Evolutionary conservation across 2,797 vertebrate genomes (phyloP), one percentile per base, ranked within the genome.

Genomic region (Cryptoblepharus egeriae): DNA sequence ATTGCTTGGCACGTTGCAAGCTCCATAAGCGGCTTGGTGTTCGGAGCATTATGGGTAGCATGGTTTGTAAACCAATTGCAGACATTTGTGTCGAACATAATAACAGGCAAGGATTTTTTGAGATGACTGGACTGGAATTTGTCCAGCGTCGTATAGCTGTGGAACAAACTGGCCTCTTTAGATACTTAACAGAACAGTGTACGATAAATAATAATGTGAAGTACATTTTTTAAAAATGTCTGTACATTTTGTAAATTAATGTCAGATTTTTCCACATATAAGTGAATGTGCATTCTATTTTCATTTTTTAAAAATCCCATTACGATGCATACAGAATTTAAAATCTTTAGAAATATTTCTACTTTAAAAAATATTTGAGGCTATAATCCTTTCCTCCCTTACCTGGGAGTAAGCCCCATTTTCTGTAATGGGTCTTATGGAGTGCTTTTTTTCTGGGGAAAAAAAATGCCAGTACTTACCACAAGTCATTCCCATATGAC

Each of bases 61-160:
- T 90, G 87, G 92, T 75, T 89, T 90, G 92, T 93, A 93, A 93
- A 79, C 87, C 63, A 80, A 89, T 94, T 93, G 95, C 96, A 94
- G 87, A 93, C 86, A 87, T 88, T 75, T 84, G 85, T 39, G 93
- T 45, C 1, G 13, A 3, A 39, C 6, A 24, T 3, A 93, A 95
- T 93, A 78, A 88, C 81, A n/a, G 94, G 64, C 75, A 9, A 88
- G 93, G 95, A 95, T 2, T 49, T 87, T 45, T 55, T 79, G 18
- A 72, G 30, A 61, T 24, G 16, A 74, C 71, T 79, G 71, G 71
- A 84, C 11, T 76, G 81, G 81, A 84, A 58, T 80, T 68, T 30
- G 16, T 8, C 49, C 37, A 77, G 26, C 18, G 13, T 22, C 60
- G n/a, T 8, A 60, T n/a, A 75, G 32, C 11, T 58, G 49, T 75